Evolutionary conservation across 2,797 vertebrate genomes (phyloP).

Genomic region (Nyctalus aviator): DNA sequence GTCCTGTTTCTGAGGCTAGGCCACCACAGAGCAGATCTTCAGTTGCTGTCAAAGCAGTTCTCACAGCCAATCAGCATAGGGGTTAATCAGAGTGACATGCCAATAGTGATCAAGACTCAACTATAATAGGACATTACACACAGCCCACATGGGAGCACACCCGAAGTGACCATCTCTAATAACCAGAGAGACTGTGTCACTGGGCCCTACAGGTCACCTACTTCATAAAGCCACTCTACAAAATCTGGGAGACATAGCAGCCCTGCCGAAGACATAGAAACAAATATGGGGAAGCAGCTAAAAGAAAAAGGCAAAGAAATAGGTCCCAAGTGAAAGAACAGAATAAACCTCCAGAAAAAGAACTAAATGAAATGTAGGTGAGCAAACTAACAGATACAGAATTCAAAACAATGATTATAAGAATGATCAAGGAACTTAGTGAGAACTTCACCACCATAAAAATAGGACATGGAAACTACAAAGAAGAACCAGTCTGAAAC

Average conservation of each 20-base stretch:
- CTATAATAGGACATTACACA: neutral
- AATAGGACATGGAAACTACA: too few relatives aligned
- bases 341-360: neutral
- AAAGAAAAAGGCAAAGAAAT: neutral
- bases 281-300: neutral
- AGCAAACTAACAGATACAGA: neutral
- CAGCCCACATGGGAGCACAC: neutral
- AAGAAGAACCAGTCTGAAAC: too few relatives aligned
- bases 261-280: neutral
- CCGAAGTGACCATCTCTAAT: neutral
- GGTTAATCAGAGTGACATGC: neutral
- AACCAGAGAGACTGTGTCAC: neutral
- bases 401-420: neutral
- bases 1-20: neutral
- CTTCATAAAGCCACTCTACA: neutral
- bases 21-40: neutral
- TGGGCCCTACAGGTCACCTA: neutral
- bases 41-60: neutral
- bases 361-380: neutral
- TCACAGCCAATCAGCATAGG: neutral
- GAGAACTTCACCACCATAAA: too few relatives aligned
- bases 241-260: neutral
- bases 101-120: neutral
- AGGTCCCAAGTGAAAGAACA: neutral
- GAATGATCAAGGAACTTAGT: neutral